A percentile compares a stretch with the other conserved stretches of the same genome.
Conservation (phyloP, 2,888 invertebrate genomes). For the Ophraella communa region DNA sequence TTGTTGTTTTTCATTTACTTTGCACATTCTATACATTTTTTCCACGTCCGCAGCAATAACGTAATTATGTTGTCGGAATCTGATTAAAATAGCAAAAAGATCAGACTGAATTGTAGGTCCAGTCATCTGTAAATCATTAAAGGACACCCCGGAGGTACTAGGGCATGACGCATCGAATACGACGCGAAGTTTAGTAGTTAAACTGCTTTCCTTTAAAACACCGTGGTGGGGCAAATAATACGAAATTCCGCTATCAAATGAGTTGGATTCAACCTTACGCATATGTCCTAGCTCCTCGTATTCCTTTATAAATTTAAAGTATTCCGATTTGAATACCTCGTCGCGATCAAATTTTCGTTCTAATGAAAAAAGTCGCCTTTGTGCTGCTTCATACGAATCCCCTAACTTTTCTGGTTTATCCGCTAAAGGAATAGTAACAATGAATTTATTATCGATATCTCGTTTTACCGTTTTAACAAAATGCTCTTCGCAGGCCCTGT, state of each 20-base stretch:
- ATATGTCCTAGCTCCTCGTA: slow-evolving; percentile 32
- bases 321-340: slow-evolving; percentile 7
- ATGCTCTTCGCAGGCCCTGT: slow-evolving; percentile 17
- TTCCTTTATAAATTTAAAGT: slow-evolving; percentile 28
- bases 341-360: slow-evolving; percentile 18
- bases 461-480: neutral
- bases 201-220: slow-evolving; percentile 20
- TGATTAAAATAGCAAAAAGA: no score
- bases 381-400: slow-evolving; percentile 5
- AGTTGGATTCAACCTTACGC: neutral
- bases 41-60: no score
- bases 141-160: slow-evolving; percentile 26
- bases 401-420: slow-evolving; percentile 12
- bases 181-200: no score
- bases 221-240: slow-evolving; percentile 36
- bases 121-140: no score
- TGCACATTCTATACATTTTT: no score
- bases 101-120: no score
- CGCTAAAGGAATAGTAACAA: slow-evolving; percentile 27
- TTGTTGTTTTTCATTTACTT: no score
- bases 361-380: slow-evolving; percentile 20
- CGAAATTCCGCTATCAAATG: neutral
- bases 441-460: slow-evolving; percentile 22
- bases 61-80: no score
- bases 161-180: slow-evolving; percentile 36